Percentiles rank a stretch among this genome's conserved stretches.
Evolutionary conservation across 2,113 vertebrate genomes (phyloP).

Genomic region (Marmota flaviventris): DNA sequence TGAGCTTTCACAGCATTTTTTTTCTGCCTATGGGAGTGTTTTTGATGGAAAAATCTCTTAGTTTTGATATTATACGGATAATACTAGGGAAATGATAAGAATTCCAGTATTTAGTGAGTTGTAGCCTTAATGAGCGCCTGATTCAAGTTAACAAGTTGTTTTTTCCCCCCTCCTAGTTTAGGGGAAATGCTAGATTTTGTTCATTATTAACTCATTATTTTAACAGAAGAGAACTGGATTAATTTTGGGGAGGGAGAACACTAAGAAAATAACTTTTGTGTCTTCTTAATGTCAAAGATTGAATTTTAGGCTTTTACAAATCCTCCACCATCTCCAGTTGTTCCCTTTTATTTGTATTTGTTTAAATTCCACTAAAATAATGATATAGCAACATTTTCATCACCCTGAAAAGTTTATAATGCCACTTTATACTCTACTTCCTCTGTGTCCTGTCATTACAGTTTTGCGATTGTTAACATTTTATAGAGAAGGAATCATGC

Average conservation of each 20-base stretch:
- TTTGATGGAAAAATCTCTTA: slow-evolving; percentile 47
- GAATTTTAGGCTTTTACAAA: slow-evolving; percentile 37
- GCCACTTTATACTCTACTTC: not conserved
- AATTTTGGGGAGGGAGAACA: not conserved
- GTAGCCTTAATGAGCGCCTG: slow-evolving; percentile 23
- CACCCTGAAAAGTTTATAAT: not conserved
- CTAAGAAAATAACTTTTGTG: slow-evolving; percentile 49
- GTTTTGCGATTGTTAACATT: not conserved
- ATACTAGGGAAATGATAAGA: slow-evolving; percentile 58
- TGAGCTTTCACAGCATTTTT: not conserved
- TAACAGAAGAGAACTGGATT: slow-evolving; percentile 16
- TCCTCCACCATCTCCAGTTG: not conserved
- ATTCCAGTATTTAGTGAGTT: slow-evolving; percentile 56
- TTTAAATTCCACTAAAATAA: not conserved
- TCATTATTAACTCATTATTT: slow-evolving; percentile 78
- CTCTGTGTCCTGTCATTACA: not conserved
- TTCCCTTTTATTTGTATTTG: not conserved
- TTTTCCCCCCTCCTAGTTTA: slow-evolving; percentile 53
- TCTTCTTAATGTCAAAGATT: slow-evolving; percentile 22
- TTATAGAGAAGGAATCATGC: not conserved
- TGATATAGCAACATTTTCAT: not conserved
- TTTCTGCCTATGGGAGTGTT: slow-evolving; percentile 47
- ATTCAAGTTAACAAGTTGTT: slow-evolving; percentile 56
- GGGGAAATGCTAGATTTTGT: slow-evolving; percentile 81
- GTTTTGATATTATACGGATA: not conserved